phyloP scores from a whole-genome alignment of 2,888 invertebrate genomes.

The Keiferia lycopersicella region DNA sequence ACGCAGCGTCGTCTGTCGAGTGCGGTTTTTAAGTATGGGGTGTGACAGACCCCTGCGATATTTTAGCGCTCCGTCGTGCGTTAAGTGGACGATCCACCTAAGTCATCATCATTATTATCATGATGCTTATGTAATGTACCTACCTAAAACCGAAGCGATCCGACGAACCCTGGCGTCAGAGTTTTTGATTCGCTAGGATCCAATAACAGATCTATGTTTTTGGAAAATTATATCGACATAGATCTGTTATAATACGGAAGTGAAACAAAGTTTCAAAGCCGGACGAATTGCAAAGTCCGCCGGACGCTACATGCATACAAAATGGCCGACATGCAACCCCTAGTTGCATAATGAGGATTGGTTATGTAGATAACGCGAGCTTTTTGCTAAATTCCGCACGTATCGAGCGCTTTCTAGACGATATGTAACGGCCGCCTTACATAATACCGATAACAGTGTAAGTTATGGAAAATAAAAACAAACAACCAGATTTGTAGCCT shows the following conservation, averaged over 20 bases:
- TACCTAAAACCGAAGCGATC: too few relatives aligned
- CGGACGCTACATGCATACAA: conserved; percentile 54
- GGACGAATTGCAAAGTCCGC: conserved; percentile 60
- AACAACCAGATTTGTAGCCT: conserved; percentile 8
- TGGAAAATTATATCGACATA: too few relatives aligned
- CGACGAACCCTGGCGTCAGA: too few relatives aligned
- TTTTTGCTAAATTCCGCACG: conserved; percentile 65
- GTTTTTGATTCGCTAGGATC: too few relatives aligned
- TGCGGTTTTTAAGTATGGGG: too few relatives aligned
- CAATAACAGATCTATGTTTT: too few relatives aligned
- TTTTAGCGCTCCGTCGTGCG: too few relatives aligned
- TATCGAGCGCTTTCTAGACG: conserved; percentile 63
- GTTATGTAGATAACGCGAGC: conserved; percentile 50
- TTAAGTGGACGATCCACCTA: too few relatives aligned
- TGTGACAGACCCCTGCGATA: too few relatives aligned
- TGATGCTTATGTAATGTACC: too few relatives aligned
- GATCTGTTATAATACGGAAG: conserved; percentile 71
- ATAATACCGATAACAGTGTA: conserved; percentile 37
- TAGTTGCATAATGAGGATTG: conserved; percentile 71
- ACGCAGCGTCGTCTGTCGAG: too few relatives aligned
- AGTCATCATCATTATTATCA: too few relatives aligned
- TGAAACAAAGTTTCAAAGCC: conserved; percentile 77
- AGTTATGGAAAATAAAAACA: conserved; percentile 25
- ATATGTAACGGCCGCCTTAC: conserved; percentile 39
- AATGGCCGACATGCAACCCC: conserved; percentile 48